Evolutionary conservation across 2,888 invertebrate species (phyloP).

Genomic region (Odontocerum albicorne): DNA sequence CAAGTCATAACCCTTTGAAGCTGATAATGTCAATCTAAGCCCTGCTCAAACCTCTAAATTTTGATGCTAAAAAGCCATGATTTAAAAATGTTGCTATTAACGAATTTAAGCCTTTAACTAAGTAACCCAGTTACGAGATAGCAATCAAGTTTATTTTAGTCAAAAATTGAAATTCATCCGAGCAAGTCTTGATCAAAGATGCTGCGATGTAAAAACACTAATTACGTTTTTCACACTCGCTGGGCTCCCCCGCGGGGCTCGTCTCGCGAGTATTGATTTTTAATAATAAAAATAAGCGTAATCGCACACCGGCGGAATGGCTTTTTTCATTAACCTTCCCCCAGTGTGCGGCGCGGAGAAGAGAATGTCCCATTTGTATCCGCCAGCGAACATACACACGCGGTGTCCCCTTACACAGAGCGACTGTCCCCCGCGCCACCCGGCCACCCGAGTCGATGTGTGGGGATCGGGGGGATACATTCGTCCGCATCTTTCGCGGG

Average conservation of each 20-base stretch:
- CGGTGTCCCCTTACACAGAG: conserved; percentile 33
- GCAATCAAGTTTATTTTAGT: too few species aligned
- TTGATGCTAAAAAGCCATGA: too few species aligned
- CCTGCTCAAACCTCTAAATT: too few species aligned
- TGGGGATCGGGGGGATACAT: conserved; percentile 20
- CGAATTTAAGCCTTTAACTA: too few species aligned
- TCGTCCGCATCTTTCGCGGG: conserved; percentile 36
- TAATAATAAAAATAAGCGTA: conserved; percentile 28
- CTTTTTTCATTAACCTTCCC: conserved; percentile 37
- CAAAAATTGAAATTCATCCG: too few species aligned
- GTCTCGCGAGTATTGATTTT: conserved; percentile 23
- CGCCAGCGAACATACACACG: conserved; percentile 32
- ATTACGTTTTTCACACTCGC: conserved; percentile 6
- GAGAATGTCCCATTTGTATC: conserved; percentile 25
- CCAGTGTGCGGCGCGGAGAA: conserved; percentile 16
- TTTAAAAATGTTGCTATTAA: too few species aligned
- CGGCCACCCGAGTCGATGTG: background rate
- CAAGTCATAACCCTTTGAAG: too few species aligned
- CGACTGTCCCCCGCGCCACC: background rate
- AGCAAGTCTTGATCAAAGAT: too few species aligned
- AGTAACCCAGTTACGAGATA: too few species aligned
- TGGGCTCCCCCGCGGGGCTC: background rate
- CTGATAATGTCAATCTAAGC: too few species aligned
- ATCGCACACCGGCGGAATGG: conserved; percentile 31
- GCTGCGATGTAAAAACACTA: too few species aligned